A percentile compares a stretch with the other conserved stretches of the same genome.
These are phyloP conservation scores for Portunus trituberculatus DNA, from an alignment of 1,140 invertebrate species.

Conservation along the genomic window DNA sequence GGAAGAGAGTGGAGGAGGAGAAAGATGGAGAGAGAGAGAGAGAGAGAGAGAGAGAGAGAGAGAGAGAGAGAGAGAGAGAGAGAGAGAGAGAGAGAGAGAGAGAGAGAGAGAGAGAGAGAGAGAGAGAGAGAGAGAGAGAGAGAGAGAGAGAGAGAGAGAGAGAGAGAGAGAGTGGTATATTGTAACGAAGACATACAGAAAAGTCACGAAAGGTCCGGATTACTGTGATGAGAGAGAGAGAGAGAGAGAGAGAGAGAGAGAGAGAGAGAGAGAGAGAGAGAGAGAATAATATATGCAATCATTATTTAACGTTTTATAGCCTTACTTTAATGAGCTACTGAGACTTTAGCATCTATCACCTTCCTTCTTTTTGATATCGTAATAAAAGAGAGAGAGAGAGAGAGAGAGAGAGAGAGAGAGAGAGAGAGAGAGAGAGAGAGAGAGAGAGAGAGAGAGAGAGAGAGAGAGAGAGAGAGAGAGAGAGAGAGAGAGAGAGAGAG, in stretches of 20 bases:
- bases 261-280: neutral
- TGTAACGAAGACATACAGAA: too few relatives aligned
- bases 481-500: constrained; percentile 5
- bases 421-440: constrained; percentile 32
- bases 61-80: neutral
- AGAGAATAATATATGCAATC: too few relatives aligned
- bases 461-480: too few relatives aligned
- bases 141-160: neutral
- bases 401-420: constrained; percentile 32
- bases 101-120: neutral
- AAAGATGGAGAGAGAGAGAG: too few relatives aligned
- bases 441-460: neutral
- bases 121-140: neutral
- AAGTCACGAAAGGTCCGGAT: too few relatives aligned
- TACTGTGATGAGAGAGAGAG: neutral
- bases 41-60: too few relatives aligned
- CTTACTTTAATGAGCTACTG: neutral
- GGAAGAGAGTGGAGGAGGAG: too few relatives aligned
- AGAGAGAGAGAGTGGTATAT: too few relatives aligned
- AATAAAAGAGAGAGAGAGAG: neutral
- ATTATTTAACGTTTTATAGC: too few relatives aligned
- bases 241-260: neutral
- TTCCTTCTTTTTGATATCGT: too few relatives aligned
- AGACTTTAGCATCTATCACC: neutral
- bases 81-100: neutral